Base-by-base conservation (phyloP, 1,140 invertebrate genomes). In the Halictus rubicundus region DNA sequence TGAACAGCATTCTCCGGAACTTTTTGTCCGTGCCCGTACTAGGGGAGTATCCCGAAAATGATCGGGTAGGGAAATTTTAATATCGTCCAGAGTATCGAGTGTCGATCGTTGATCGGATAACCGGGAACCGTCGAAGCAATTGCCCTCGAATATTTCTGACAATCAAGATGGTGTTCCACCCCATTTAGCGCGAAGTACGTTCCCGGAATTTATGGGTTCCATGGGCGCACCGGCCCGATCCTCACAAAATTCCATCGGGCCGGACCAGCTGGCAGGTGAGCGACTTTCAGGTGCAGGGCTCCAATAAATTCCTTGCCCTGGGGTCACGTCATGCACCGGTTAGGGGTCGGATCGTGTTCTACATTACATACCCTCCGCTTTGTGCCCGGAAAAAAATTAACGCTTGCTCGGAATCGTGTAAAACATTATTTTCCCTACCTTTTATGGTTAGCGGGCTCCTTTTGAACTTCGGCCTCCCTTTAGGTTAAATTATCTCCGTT, bases 201-300 rank as follows among this genome's bases (percentile, higher is more conserved):
- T 54, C 14, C 14, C n/a, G 42, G n/a, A 60, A 64, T 68, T 60
- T 83, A 73, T 42, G 59, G 27, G 49, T 42, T 42, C 37, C 54
- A 19, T 68, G 69, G 52, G 42, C 60, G 66, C 64, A 54, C 42
- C 37, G 59, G 65, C 52, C 39, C 60, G 23, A 42, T 49, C 25
- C 32, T 37, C 59, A n/a, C 54, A 68, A 80, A 80, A 84, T 84
- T 84, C 82, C 68, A 72, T 64, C 57, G 27, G 16, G 39, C 32
- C 46, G 68, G 12, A 21, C 72, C 83, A 84, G 82, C 77, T 84
- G 82, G 82, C 78, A 81, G 83, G 68, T 80, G 83, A 84, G 74
- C 71, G 77, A 68, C 71, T 84, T 78, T 85, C 82, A 66, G 78
- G 54, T 73, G 72, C 72, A 49, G 46, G 64, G 39, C 54, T 54